Conservation (phyloP, 2,888 invertebrate species). For the Bellardia pandia region DNA sequence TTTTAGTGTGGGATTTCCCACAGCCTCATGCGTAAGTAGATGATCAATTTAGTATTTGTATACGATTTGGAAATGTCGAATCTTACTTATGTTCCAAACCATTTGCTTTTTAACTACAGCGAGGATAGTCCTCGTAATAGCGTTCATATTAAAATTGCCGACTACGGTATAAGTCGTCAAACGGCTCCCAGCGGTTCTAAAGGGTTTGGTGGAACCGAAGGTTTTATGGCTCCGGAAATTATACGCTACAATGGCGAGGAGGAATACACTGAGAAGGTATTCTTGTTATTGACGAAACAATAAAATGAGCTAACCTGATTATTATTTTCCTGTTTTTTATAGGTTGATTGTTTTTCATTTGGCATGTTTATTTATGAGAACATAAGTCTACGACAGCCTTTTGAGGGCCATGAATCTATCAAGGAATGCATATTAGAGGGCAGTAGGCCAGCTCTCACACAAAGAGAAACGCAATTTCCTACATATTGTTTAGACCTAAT, state of each 20-base stretch:
- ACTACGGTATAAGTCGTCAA: slow-evolving; percentile 96
- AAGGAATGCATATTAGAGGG: slow-evolving; percentile 98
- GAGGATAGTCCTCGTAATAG: slow-evolving; percentile 88
- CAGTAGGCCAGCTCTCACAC: slow-evolving; percentile 94
- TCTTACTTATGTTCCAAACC: too few species aligned
- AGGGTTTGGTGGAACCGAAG: slow-evolving; percentile 99
- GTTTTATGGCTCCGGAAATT: slow-evolving; percentile 99
- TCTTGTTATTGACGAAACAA: not conserved
- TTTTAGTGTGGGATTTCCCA: slow-evolving; percentile 98
- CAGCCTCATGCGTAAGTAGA: slow-evolving; percentile 85
- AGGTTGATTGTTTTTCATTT: slow-evolving; percentile 99
- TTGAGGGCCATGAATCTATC: slow-evolving; percentile 98
- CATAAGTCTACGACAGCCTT: slow-evolving; percentile 95
- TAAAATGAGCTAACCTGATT: not conserved
- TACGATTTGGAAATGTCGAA: too few species aligned
- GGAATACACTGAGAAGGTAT: slow-evolving; percentile 98
- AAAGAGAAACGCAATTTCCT: slow-evolving; percentile 92
- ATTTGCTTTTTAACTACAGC: slow-evolving; percentile 72
- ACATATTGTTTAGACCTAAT: slow-evolving; percentile 96
- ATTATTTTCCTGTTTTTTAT: not conserved
- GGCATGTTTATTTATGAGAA: slow-evolving; percentile 99
- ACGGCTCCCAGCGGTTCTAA: slow-evolving; percentile 96
- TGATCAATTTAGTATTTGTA: not conserved
- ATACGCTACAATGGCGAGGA: slow-evolving; percentile 99
- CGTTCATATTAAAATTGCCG: slow-evolving; percentile 96